These are phyloP conservation scores for Clarias laeviceps DNA, from an alignment of 2,797 vertebrate species.

Conservation along the genomic window DNA sequence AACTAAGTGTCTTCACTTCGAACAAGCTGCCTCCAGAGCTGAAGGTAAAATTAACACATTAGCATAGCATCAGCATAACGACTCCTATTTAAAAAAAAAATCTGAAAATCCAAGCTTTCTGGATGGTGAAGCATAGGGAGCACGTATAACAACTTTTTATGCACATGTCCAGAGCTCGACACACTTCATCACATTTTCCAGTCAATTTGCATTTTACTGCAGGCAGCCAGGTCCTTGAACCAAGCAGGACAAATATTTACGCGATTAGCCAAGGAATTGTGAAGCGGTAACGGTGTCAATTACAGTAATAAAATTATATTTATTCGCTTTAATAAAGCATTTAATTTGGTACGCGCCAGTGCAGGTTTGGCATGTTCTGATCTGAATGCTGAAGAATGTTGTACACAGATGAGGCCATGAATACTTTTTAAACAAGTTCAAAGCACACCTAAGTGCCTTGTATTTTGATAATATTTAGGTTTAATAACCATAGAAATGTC, in stretches of 20 bases:
- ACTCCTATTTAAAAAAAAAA: too few species aligned
- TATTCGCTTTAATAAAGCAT: background rate
- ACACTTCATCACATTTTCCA: conserved; percentile 29
- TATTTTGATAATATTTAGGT: background rate
- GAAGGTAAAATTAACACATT: conserved; percentile 76
- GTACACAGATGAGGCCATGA: background rate
- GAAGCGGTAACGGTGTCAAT: background rate
- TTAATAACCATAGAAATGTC: background rate
- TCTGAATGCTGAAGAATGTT: background rate
- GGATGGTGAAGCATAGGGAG: background rate
- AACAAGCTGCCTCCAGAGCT: conserved; percentile 93
- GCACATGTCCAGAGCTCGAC: conserved; percentile 12
- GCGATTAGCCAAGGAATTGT: background rate
- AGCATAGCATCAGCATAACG: background rate
- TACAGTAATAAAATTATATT: background rate
- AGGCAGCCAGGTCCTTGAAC: background rate
- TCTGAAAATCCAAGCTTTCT: background rate
- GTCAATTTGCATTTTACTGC: conserved; percentile 7
- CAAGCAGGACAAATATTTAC: background rate
- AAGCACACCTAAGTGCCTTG: background rate
- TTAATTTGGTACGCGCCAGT: background rate
- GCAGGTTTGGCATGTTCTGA: background rate
- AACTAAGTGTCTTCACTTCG: conserved; percentile 94
- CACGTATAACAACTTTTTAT: background rate
- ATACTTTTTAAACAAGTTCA: background rate